Percentiles rank a stretch among this genome's conserved stretches.
Conservation (phyloP, 2,888 invertebrate species). For the Lithophane semibrunnea region DNA sequence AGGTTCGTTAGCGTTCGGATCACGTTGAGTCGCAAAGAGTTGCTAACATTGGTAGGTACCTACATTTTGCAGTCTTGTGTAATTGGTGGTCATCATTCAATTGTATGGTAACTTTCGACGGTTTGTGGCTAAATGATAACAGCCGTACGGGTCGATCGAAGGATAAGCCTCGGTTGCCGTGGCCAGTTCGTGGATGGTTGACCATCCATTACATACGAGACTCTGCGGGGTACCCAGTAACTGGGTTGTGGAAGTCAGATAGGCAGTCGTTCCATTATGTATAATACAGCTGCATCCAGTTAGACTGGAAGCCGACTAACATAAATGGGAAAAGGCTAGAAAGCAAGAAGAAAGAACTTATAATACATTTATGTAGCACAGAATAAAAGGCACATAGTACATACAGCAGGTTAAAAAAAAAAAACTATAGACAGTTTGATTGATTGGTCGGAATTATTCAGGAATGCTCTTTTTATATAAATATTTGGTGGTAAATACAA, state of each 20-base stretch:
- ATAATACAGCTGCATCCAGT: background rate
- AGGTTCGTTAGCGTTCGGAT: conserved; percentile 64
- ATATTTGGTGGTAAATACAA: conserved; percentile 18
- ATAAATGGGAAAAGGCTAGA: background rate
- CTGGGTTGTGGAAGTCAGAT: background rate
- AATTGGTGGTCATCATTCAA: conserved; percentile 47
- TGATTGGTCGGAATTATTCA: conserved; percentile 3
- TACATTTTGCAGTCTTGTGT: conserved; percentile 49
- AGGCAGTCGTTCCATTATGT: background rate
- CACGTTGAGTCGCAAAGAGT: conserved; percentile 49
- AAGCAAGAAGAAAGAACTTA: too few relatives aligned
- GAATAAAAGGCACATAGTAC: too few relatives aligned
- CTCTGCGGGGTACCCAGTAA: background rate
- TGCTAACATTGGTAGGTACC: conserved; percentile 20
- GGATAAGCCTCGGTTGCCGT: too few relatives aligned
- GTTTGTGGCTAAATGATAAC: background rate
- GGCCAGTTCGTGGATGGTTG: background rate
- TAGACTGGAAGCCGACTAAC: background rate
- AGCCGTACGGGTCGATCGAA: background rate
- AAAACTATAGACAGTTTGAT: background rate
- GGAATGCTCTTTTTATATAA: background rate
- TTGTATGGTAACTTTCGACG: conserved; percentile 17
- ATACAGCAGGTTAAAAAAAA: too few relatives aligned
- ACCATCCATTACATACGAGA: background rate
- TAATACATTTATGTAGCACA: too few relatives aligned